These are phyloP conservation scores for Carcina quercana DNA, from an alignment of 2,888 invertebrate species.

Conservation along the genomic window DNA sequence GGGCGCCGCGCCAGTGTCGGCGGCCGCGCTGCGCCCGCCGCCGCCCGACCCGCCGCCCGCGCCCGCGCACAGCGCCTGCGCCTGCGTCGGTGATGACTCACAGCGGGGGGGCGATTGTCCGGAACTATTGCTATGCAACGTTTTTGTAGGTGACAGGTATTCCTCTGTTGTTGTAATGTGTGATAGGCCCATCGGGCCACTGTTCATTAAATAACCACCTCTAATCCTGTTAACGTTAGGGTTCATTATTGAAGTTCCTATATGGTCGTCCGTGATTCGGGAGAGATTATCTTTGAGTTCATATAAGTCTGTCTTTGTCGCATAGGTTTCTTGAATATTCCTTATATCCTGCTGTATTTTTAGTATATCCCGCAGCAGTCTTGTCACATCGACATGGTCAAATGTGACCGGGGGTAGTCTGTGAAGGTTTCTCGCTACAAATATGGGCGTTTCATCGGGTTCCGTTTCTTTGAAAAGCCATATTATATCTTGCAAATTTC, in stretches of 20 bases:
- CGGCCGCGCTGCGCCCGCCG: neutral
- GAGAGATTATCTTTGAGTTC: neutral
- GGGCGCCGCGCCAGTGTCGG: neutral
- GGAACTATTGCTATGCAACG: neutral
- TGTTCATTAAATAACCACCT: constrained; percentile 1
- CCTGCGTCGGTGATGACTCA: neutral
- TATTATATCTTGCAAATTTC: constrained; percentile 11
- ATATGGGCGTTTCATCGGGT: constrained; percentile 7
- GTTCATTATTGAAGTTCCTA: too few relatives aligned
- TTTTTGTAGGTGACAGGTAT: neutral
- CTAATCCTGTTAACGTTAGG: neutral
- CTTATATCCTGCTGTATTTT: neutral
- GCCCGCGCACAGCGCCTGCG: neutral
- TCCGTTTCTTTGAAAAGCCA: constrained; percentile 8
- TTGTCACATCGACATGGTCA: constrained; percentile 12
- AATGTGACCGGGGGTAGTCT: constrained; percentile 10
- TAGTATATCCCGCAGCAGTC: constrained; percentile 11
- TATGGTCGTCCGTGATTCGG: neutral
- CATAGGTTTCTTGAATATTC: neutral
- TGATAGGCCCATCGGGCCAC: constrained; percentile 3
- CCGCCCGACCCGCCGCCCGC: neutral
- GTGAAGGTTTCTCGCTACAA: constrained; percentile 11
- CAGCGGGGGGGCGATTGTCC: neutral
- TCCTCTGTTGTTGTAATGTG: too few relatives aligned
- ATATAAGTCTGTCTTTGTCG: neutral